Percentiles rank a stretch among this genome's conserved stretches.
These are phyloP conservation scores for Rallus crepitans DNA, from an alignment of 2,797 vertebrate species.

Conservation along the genomic window DNA sequence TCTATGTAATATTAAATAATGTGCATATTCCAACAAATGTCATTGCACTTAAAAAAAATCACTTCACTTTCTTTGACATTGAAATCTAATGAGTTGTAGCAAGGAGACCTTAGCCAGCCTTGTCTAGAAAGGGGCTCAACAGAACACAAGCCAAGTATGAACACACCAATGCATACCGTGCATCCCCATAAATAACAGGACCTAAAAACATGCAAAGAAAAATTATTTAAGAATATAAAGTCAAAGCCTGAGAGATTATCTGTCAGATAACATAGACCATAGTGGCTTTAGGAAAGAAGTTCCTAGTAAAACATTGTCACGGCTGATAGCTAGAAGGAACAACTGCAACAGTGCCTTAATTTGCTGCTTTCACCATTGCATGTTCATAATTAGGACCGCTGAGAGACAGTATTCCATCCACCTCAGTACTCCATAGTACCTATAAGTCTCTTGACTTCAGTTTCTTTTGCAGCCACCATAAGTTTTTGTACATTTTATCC, in stretches of 20 bases:
- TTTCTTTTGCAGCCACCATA: background rate
- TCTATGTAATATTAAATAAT: slow-evolving; percentile 26
- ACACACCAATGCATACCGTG: accelerated
- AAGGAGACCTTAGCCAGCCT: background rate
- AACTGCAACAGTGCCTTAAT: background rate
- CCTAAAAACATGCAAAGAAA: background rate
- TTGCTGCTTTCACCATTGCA: background rate
- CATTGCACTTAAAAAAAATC: background rate
- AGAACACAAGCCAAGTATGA: background rate
- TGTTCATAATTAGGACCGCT: background rate
- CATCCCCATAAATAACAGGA: background rate
- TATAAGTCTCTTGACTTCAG: background rate
- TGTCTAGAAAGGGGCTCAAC: background rate
- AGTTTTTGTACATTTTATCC: background rate
- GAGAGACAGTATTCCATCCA: background rate
- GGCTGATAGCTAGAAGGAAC: background rate
- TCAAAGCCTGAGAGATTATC: background rate
- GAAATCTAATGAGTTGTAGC: slow-evolving; percentile 9
- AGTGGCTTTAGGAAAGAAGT: background rate
- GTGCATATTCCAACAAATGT: slow-evolving; percentile 64
- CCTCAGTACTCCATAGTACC: background rate
- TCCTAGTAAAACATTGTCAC: background rate
- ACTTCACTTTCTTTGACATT: background rate
- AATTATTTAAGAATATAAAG: background rate
- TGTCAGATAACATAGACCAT: background rate